These are phyloP conservation scores for Pitangus sulphuratus DNA, from an alignment of 2,797 vertebrate genomes.

Conservation along the genomic window DNA sequence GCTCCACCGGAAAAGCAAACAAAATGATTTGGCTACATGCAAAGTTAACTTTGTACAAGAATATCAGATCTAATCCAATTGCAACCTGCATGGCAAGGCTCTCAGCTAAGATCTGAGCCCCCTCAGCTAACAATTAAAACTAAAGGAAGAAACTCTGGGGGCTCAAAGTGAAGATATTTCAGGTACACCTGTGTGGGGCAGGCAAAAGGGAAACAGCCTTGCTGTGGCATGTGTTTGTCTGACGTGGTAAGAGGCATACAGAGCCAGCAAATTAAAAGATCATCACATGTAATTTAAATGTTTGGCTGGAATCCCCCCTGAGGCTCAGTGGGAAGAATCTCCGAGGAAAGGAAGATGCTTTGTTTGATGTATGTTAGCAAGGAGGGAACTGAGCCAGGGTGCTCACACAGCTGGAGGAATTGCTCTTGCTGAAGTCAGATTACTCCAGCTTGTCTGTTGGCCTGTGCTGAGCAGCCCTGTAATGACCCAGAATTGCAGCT, in stretches of 20 bases:
- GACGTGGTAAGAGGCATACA: neutral
- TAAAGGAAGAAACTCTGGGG: neutral
- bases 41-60: neutral
- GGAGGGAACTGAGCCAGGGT: neutral
- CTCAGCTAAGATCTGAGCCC: neutral
- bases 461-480: constrained; percentile 63
- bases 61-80: neutral
- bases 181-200: neutral
- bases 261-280: constrained; percentile 19
- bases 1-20: neutral
- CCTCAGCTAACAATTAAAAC: neutral
- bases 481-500: constrained; percentile 81
- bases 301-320: neutral
- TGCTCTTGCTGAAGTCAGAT: constrained; percentile 11
- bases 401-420: neutral
- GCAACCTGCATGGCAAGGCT: neutral
- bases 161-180: neutral
- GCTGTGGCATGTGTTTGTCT: neutral
- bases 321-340: neutral
- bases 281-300: neutral
- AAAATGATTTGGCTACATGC: neutral
- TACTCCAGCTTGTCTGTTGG: constrained; percentile 25
- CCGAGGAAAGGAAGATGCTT: neutral
- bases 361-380: neutral
- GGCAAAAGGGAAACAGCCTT: neutral